Base-by-base conservation (phyloP, 2,113 vertebrate species). In the Axis porcinus region DNA sequence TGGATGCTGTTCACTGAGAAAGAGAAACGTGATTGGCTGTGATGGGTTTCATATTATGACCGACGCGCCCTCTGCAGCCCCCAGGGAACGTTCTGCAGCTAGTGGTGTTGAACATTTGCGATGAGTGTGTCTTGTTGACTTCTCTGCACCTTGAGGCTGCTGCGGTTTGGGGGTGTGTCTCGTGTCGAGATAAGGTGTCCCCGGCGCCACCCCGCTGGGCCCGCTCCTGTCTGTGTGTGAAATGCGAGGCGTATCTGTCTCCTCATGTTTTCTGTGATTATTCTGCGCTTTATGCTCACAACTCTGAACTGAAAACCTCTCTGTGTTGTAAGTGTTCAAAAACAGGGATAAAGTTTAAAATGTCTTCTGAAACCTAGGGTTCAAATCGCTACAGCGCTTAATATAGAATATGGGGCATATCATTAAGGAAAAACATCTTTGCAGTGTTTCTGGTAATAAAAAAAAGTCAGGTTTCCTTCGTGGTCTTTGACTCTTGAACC, bases 151-250 rank as follows among this genome's bases (percentile, higher is more conserved):
- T 12, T 19, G 47, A 43, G 58, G 15, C 33, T n/a, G 19, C 45
- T 54, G 30, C 30, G 7, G 52, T 67, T 27, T 23, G 8, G 21
- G 3, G 1, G 6, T 7, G 52, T 8, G 15, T 70, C 57, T 43
- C 2, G 4, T n/a, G 1, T 58, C 21, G 0, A 45, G 58, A 28
- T 2, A 0, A 10, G 45, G 21, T 9, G 25, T 13, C 23, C n/a
- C 7, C 43, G 50, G 17, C 3, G 11, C 6, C 25, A 1, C 57
- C 54, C 43, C 12, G 15, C 58, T 28, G 43, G 28, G 8, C 9
- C 81, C 2, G 16, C 16, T 55, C 47, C 40, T 17, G 11, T 40
- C 36, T 54, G 64, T 16, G 3, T 70, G 17, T 52, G 30, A 36
- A 52, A 91, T 23, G 13, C 19, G 9, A 90, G 64, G 47, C 12